Percentiles rank a stretch among this genome's conserved stretches.
phyloP scores from a whole-genome alignment of 35 echinoderm and acorn worm genomes.

The Strongylocentrotus purpuratus region DNA sequence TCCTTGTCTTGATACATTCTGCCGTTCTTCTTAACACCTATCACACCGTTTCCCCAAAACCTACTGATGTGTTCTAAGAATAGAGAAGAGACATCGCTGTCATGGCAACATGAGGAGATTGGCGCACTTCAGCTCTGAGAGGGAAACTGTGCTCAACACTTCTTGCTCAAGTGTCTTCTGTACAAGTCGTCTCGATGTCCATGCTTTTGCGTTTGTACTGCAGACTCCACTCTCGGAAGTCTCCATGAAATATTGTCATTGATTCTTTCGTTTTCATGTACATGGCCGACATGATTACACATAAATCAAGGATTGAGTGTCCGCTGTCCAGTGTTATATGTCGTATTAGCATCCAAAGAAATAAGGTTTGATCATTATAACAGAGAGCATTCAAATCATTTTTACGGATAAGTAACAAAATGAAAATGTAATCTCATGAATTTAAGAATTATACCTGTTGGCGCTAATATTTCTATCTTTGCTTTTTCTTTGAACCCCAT shows the following conservation, averaged over 20 bases:
- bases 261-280: no score
- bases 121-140: not conserved
- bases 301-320: no score
- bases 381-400: not conserved
- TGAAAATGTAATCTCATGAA: not conserved
- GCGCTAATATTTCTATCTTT: not conserved
- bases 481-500: not conserved
- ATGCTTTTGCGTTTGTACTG: not conserved
- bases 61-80: not conserved
- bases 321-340: no score
- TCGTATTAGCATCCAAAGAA: no score
- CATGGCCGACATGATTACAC: no score
- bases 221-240: not conserved
- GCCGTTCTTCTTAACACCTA: not conserved
- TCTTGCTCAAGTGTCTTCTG: not conserved
- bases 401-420: not conserved
- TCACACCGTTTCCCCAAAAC: not conserved
- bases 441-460: not conserved
- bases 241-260: not conserved
- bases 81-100: not conserved
- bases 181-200: not conserved
- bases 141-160: not conserved
- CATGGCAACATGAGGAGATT: not conserved
- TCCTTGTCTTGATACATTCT: not conserved
- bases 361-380: no score